Conservation (phyloP, 2,797 vertebrate genomes). For the Petrocephalus schoutedeni region DNA sequence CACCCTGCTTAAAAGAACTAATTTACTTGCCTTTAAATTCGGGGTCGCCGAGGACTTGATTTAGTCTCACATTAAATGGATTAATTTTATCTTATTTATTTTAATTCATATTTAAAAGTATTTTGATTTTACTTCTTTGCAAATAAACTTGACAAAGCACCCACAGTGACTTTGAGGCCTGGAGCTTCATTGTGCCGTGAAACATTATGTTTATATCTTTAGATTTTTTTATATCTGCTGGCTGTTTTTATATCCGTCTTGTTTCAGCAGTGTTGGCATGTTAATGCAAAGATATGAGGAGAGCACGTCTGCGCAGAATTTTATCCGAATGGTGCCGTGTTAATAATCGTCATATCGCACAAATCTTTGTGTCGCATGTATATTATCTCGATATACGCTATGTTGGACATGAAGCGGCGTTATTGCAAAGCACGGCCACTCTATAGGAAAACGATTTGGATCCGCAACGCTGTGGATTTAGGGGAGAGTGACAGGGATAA, state of each 20-base stretch:
- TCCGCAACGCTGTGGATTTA: background rate
- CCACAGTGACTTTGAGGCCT: background rate
- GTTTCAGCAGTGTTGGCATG: background rate
- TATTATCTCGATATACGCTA: background rate
- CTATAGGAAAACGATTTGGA: background rate
- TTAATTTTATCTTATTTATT: background rate
- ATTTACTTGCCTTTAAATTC: background rate
- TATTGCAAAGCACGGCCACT: background rate
- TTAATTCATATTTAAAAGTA: background rate
- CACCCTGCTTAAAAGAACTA: background rate
- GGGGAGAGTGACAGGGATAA: background rate
- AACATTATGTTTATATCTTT: background rate
- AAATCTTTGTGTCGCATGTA: background rate
- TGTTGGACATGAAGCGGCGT: background rate
- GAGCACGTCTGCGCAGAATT: background rate
- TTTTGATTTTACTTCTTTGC: background rate
- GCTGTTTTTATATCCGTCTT: background rate
- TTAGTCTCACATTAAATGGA: background rate
- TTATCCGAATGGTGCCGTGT: background rate
- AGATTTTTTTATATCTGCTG: background rate
- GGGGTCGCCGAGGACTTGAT: background rate
- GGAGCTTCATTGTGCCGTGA: background rate
- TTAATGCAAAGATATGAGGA: background rate
- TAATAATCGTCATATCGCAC: background rate
- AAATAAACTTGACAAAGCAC: background rate